A percentile compares a stretch with the other conserved stretches of the same genome.
phyloP scores from a whole-genome alignment of 1,140 invertebrate genomes.

The Drosophila sucinea region DNA sequence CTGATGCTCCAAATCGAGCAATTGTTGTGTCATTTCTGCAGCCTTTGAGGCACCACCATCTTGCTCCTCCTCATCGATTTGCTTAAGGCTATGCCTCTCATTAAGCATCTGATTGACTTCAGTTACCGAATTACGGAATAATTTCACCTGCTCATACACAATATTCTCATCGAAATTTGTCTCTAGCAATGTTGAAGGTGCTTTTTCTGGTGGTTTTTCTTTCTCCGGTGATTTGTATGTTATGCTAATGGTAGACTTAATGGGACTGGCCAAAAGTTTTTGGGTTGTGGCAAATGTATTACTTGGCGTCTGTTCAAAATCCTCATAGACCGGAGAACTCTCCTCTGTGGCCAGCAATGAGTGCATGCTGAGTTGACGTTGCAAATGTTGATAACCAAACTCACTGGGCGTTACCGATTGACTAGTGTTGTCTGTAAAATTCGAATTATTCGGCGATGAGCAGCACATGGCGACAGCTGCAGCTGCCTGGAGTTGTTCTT shows the following conservation, averaged over 20 bases:
- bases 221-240: conserved; percentile 84
- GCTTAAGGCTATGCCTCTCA: conserved; percentile 65
- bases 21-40: conserved; percentile 66
- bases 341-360: conserved; percentile 78
- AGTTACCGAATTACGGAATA: conserved; percentile 88
- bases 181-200: conserved; percentile 62
- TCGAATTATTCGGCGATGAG: conserved; percentile 82
- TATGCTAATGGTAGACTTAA: conserved; percentile 88
- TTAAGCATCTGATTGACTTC: conserved; percentile 88
- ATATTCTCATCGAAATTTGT: conserved; percentile 83
- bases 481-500: conserved; percentile 61
- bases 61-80: conserved; percentile 68
- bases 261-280: conserved; percentile 79
- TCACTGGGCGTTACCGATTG: conserved; percentile 83
- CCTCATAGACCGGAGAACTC: conserved; percentile 75
- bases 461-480: conserved; percentile 29
- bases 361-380: conserved; percentile 78
- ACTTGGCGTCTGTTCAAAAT: conserved; percentile 76
- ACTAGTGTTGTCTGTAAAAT: conserved; percentile 82
- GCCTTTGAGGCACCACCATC: conserved; percentile 69
- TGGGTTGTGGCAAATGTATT: conserved; percentile 42
- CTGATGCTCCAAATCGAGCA: conserved; percentile 54
- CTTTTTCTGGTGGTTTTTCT: conserved; percentile 47
- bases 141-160: conserved; percentile 90
- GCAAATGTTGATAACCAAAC: conserved; percentile 80